Conservation (phyloP, 2,888 invertebrate genomes). For the Leptarthrus brevirostris region DNA sequence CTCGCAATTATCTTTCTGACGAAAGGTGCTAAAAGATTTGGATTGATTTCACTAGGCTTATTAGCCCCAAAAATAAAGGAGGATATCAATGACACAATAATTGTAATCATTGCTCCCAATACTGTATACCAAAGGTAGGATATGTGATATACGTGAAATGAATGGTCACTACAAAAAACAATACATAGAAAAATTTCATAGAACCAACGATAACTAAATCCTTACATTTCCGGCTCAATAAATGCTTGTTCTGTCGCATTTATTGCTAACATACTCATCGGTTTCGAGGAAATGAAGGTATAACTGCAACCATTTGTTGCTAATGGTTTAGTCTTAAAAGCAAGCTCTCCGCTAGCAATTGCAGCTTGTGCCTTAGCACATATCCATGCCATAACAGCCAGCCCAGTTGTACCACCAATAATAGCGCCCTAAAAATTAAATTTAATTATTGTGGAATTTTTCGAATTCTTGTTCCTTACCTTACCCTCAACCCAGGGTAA, state of each 20-base stretch:
- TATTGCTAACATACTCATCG: slow-evolving; percentile 60
- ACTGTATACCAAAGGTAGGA: slow-evolving; percentile 85
- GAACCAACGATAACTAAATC: background rate
- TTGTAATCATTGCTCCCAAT: slow-evolving; percentile 71
- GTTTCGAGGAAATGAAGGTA: slow-evolving; percentile 66
- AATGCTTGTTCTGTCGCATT: slow-evolving; percentile 57
- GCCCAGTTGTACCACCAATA: slow-evolving; percentile 69
- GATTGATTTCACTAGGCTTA: slow-evolving; percentile 70
- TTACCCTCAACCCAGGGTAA: slow-evolving; percentile 75
- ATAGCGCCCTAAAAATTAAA: slow-evolving; percentile 68
- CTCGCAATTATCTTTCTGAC: slow-evolving; percentile 70
- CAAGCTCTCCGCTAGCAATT: slow-evolving; percentile 68
- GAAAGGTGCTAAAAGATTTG: slow-evolving; percentile 77
- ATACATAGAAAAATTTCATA: slow-evolving; percentile 13
- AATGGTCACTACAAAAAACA: slow-evolving; percentile 28
- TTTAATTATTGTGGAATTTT: slow-evolving; percentile 16
- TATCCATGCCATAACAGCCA: slow-evolving; percentile 70
- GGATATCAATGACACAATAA: slow-evolving; percentile 69
- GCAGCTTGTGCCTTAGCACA: slow-evolving; percentile 70
- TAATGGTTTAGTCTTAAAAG: slow-evolving; percentile 69
- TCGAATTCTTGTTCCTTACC: slow-evolving; percentile 62
- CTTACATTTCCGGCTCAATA: slow-evolving; percentile 44
- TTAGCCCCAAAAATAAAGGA: slow-evolving; percentile 70
- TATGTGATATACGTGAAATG: slow-evolving; percentile 72
- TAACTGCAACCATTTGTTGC: slow-evolving; percentile 70